Conservation (phyloP, 2,888 invertebrate genomes). For the Rhyacophila evoluta region DNA sequence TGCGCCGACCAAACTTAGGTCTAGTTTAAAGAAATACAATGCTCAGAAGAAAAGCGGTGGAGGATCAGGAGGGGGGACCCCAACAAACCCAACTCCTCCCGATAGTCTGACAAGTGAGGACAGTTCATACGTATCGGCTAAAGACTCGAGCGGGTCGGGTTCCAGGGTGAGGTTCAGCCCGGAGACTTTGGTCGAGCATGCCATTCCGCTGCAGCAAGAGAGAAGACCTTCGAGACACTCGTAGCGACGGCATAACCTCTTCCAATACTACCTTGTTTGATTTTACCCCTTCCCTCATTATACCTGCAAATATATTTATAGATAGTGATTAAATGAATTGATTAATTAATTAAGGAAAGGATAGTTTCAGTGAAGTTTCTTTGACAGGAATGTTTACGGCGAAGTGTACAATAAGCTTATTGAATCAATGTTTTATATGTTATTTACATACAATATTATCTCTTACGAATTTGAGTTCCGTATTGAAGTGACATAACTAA, state of each 20-base stretch:
- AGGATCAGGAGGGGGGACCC: slow-evolving; percentile 77
- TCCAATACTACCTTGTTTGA: slow-evolving; percentile 54
- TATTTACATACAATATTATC: background rate
- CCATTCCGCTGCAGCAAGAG: slow-evolving; percentile 56
- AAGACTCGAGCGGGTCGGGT: slow-evolving; percentile 79
- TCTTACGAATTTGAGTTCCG: background rate
- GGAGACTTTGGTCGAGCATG: slow-evolving; percentile 73
- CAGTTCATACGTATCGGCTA: slow-evolving; percentile 88
- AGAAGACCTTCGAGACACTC: slow-evolving; percentile 62
- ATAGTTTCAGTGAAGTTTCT: background rate
- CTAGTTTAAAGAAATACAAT: slow-evolving; percentile 82
- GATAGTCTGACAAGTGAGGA: slow-evolving; percentile 89
- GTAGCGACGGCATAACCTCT: slow-evolving; percentile 61
- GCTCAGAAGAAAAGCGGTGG: slow-evolving; percentile 70
- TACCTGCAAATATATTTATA: slow-evolving; percentile 24
- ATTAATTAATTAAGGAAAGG: background rate
- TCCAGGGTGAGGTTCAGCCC: slow-evolving; percentile 84
- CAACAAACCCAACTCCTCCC: slow-evolving; percentile 87
- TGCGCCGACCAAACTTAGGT: slow-evolving; percentile 76
- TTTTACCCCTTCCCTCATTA: slow-evolving; percentile 17
- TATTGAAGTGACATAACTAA: background rate
- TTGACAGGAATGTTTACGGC: background rate
- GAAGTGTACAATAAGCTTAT: background rate
- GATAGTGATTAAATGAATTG: background rate
- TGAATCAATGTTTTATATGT: background rate